Base-by-base conservation (phyloP, 2,113 vertebrate species). In the Pedionomus torquatus region DNA sequence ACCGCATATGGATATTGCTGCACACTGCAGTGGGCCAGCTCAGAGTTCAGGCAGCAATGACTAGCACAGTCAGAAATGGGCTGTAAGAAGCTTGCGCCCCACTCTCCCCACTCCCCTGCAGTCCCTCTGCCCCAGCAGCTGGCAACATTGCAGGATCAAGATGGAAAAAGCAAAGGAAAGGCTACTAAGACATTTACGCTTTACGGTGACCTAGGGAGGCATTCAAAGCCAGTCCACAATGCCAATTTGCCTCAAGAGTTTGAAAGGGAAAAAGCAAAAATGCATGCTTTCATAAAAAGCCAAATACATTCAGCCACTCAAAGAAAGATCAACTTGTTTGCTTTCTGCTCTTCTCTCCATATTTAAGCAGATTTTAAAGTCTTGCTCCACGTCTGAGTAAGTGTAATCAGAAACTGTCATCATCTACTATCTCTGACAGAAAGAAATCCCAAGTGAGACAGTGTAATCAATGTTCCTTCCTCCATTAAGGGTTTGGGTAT, bases 401-500 rank as follows among this genome's bases (percentile, higher is more conserved):
- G 60, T 91, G 80, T 81, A 97, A 97, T 98, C 97, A 98, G 95
- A 93, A 93, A 41, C 85, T 87, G 77, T 82, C 91, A 93, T 94
- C 92, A 82, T 54, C 79, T 13, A 85, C 70, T 63, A 72, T 55
- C 83, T 89, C 79, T 87, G 96, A 93, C 44, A 87, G 95, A 89
- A 92, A 95, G 93, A 97, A 97, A 82, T 96, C 96, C 94, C 94
- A 95, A 95, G 39, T 66, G 96, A 94, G 95, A 79, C 6, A 55
- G 55, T 81, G 80, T 86, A 98, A 98, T 98, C 97, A 98, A 83
- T 3, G 2, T 33, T 97, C 85, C 91, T 96, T 97, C 95, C 96
- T 94, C 93, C 96, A 96, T 95, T 96, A 98, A 95, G 83, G 64
- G 76, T 85, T 93, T 94, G 89, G 89, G 77, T 95, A 96, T 98